Conservation (phyloP, 2,888 invertebrate species). For the Leptogaster cylindrica region DNA sequence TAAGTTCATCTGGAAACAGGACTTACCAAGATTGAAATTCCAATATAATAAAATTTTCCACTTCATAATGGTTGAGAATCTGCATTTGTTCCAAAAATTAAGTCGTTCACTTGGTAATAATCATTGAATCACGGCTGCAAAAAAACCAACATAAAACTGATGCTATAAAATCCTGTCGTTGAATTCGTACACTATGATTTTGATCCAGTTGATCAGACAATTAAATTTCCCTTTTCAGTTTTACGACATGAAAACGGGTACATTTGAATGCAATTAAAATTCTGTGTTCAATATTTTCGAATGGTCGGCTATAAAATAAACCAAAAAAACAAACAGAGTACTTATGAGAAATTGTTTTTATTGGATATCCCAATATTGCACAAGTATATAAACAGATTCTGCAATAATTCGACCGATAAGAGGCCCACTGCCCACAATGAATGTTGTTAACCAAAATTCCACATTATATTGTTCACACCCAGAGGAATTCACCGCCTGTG, state of each 20-base stretch:
- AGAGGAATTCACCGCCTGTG: too few relatives aligned
- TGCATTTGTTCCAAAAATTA: slow-evolving; percentile 27
- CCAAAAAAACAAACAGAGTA: too few relatives aligned
- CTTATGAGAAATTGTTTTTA: too few relatives aligned
- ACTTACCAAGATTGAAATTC: slow-evolving; percentile 22
- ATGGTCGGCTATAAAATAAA: background rate
- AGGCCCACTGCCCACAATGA: too few relatives aligned
- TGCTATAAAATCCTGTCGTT: background rate
- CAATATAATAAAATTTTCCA: slow-evolving; percentile 22
- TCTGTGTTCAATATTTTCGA: background rate
- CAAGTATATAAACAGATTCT: too few relatives aligned
- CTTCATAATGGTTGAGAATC: slow-evolving; percentile 26
- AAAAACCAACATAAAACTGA: background rate
- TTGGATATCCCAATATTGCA: too few relatives aligned
- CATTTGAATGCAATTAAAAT: background rate
- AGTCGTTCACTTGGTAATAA: slow-evolving; percentile 2
- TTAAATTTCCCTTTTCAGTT: background rate
- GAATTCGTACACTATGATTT: too few relatives aligned
- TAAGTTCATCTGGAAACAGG: background rate
- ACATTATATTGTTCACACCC: too few relatives aligned
- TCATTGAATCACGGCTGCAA: slow-evolving; percentile 2
- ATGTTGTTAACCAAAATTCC: too few relatives aligned
- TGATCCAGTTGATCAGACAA: slow-evolving; percentile 1
- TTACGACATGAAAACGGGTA: background rate
- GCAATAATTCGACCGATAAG: too few relatives aligned